A percentile compares a stretch with the other conserved stretches of the same genome.
Conservation (phyloP, 2,797 vertebrate species). For the Apogon talboti region DNA sequence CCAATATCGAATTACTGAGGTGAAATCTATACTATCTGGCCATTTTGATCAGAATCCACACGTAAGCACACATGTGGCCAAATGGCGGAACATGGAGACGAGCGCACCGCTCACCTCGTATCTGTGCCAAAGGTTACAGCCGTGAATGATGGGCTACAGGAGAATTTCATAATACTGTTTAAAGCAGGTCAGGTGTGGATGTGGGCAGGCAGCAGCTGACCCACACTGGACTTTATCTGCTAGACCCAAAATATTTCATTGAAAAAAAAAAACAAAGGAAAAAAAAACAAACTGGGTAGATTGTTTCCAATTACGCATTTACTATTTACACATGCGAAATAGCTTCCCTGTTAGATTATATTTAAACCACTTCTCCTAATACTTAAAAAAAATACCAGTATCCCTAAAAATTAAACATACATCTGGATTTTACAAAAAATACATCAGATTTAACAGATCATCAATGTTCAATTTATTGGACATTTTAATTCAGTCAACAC, state of each 20-base stretch:
- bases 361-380: not conserved
- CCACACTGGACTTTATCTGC: not conserved
- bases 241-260: not conserved
- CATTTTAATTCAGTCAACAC: not conserved
- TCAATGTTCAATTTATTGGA: not conserved
- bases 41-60: conserved; percentile 7
- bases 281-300: not conserved
- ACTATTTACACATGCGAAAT: not conserved
- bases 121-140: conserved; percentile 80
- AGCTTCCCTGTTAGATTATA: not conserved
- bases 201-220: conserved; percentile 14
- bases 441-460: not conserved
- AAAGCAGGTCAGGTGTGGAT: conserved; percentile 42
- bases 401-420: conserved; percentile 1
- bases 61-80: conserved; percentile 38
- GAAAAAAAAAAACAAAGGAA: not conserved
- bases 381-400: not conserved
- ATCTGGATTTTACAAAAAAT: not conserved
- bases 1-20: not conserved
- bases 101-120: conserved; percentile 47
- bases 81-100: conserved; percentile 55
- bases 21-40: not conserved
- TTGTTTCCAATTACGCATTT: not conserved
- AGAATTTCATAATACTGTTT: conserved; percentile 37
- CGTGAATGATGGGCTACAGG: conserved; percentile 46